A percentile compares a stretch with the other conserved stretches of the same genome.
These are phyloP conservation scores for Cephalophus harveyi DNA, from an alignment of 2,113 vertebrate genomes.

Conservation along the genomic window DNA sequence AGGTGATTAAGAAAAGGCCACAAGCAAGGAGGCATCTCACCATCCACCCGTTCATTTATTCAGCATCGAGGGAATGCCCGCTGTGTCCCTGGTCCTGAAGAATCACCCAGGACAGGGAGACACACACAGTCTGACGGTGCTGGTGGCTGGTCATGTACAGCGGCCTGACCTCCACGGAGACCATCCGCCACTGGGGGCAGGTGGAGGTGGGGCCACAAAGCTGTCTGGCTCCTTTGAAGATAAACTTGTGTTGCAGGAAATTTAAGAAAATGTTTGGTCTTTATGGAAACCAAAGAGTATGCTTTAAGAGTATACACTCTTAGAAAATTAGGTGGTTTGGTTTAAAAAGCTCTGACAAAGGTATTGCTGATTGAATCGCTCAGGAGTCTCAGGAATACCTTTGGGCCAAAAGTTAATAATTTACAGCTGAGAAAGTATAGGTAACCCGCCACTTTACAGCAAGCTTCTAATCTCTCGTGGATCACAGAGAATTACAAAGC, in stretches of 20 bases:
- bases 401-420: constrained; percentile 12
- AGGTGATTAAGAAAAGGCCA: not conserved
- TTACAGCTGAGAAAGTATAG: not conserved
- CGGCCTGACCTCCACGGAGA: not conserved
- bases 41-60: not conserved
- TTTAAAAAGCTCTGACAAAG: not conserved
- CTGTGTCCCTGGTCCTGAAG: not conserved
- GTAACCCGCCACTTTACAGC: not conserved
- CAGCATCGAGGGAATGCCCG: not conserved
- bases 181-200: not conserved
- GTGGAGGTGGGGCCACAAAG: not conserved
- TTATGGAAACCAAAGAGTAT: not conserved
- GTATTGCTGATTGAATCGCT: not conserved
- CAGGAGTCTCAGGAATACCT: not conserved
- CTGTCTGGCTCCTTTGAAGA: not conserved
- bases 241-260: not conserved
- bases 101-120: not conserved
- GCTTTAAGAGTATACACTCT: not conserved
- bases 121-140: fast-evolving
- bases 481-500: not conserved
- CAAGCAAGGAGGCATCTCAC: not conserved
- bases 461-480: not conserved
- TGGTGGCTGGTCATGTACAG: not conserved
- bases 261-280: constrained; percentile 5
- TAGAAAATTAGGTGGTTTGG: not conserved